Conservation (phyloP, 2,888 invertebrate species). For the Ornithoptera priamus region DNA sequence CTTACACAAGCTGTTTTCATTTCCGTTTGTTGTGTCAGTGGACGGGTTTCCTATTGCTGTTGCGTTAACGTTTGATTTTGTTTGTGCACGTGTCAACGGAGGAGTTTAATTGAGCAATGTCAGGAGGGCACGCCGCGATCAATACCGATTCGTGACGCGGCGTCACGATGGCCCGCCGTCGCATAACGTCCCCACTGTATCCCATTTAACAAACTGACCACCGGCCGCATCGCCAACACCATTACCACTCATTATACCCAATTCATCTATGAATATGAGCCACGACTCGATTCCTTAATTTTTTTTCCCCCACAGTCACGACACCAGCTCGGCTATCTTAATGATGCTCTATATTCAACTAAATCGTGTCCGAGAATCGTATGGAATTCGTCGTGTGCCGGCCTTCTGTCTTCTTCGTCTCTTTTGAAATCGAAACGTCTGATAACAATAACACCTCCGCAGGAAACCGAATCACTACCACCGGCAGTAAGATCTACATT, state of each 20-base stretch:
- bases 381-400: conserved; percentile 51
- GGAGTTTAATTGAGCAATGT: conserved; percentile 36
- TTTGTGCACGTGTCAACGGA: conserved; percentile 33
- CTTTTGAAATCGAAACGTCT: conserved; percentile 37
- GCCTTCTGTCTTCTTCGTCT: conserved; percentile 45
- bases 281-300: conserved; percentile 41
- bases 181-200: conserved; percentile 22
- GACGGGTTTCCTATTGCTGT: too few relatives aligned
- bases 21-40: too few relatives aligned
- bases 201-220: conserved; percentile 36
- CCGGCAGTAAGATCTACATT: conserved; percentile 33
- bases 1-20: too few relatives aligned
- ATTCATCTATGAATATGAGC: conserved; percentile 40
- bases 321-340: conserved; percentile 50
- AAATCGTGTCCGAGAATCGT: conserved; percentile 51
- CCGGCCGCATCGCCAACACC: conserved; percentile 39
- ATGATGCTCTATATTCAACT: conserved; percentile 62
- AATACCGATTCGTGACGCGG: conserved; percentile 37
- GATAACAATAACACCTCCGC: conserved; percentile 28
- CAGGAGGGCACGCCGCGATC: conserved; percentile 37
- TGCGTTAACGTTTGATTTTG: conserved; percentile 6
- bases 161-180: conserved; percentile 37
- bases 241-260: conserved; percentile 47
- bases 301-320: conserved; percentile 50
- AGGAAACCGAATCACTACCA: conserved; percentile 35